Percentiles rank a stretch among this genome's conserved stretches.
These are phyloP conservation scores for Drosophila subquinaria DNA, from an alignment of 2,888 invertebrate genomes.

Conservation along the genomic window DNA sequence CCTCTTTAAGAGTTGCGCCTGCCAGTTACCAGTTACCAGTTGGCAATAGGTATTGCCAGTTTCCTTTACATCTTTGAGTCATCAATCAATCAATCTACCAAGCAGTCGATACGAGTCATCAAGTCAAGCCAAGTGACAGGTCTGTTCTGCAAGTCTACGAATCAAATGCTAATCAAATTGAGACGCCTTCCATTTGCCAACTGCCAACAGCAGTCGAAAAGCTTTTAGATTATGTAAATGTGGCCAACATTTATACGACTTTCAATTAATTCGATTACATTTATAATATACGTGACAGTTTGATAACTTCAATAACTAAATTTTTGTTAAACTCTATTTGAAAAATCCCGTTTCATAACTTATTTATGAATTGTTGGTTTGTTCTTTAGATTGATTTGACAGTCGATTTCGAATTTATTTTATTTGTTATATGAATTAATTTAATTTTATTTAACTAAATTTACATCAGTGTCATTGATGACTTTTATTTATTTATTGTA, in stretches of 20 bases:
- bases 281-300: background rate
- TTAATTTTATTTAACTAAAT: background rate
- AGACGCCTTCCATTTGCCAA: slow-evolving; percentile 37
- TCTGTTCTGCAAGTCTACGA: slow-evolving; percentile 50
- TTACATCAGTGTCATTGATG: too few relatives aligned
- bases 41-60: background rate
- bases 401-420: background rate
- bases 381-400: background rate
- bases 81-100: slow-evolving; percentile 64
- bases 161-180: slow-evolving; percentile 72
- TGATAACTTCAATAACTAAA: background rate
- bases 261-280: background rate
- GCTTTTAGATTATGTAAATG: slow-evolving; percentile 69
- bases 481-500: too few relatives aligned
- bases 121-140: slow-evolving; percentile 71
- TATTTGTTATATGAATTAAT: background rate
- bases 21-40: slow-evolving; percentile 5
- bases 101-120: slow-evolving; percentile 69
- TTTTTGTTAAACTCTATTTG: background rate
- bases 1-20: slow-evolving; percentile 15
- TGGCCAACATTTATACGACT: slow-evolving; percentile 4
- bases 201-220: slow-evolving; percentile 38
- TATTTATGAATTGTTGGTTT: background rate
- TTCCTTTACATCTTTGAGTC: slow-evolving; percentile 30
- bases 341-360: background rate